Evolutionary conservation across 2,113 vertebrate species (phyloP).

Genomic region (Saguinus midas): DNA sequence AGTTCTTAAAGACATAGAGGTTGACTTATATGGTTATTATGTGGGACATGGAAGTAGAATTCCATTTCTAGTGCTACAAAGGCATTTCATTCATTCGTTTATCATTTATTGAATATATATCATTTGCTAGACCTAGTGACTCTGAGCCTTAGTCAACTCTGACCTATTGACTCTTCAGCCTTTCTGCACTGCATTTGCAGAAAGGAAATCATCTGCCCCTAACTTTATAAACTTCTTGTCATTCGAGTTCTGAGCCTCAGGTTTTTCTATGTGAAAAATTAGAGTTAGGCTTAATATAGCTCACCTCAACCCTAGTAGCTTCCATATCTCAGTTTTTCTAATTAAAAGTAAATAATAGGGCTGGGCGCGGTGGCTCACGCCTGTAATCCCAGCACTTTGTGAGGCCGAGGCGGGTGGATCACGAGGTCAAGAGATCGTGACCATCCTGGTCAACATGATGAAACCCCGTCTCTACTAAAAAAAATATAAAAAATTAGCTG

Average conservation of each 20-base stretch:
- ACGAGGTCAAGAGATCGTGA: no score
- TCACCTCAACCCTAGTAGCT: neutral
- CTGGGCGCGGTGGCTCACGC: no score
- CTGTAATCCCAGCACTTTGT: no score
- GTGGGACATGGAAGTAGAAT: neutral
- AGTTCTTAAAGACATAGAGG: neutral
- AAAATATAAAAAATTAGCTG: no score
- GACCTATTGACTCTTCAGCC: no score
- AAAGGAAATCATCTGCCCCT: neutral
- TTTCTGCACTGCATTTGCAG: neutral
- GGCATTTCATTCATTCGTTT: neutral
- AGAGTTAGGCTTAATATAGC: neutral
- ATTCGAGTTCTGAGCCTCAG: conserved; percentile 37
- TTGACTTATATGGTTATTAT: neutral
- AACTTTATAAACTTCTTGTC: neutral
- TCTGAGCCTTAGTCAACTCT: neutral
- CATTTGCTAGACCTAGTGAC: neutral
- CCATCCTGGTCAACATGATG: no score
- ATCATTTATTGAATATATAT: neutral
- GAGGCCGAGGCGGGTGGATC: no score
- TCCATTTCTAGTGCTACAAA: neutral
- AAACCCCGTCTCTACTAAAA: no score
- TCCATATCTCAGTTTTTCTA: neutral
- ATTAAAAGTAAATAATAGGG: neutral
- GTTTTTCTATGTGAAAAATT: neutral